Evolutionary conservation across 2,113 vertebrate genomes (phyloP), one percentile per base, ranked within the genome.

Genomic region (Crotalus horridus): DNA sequence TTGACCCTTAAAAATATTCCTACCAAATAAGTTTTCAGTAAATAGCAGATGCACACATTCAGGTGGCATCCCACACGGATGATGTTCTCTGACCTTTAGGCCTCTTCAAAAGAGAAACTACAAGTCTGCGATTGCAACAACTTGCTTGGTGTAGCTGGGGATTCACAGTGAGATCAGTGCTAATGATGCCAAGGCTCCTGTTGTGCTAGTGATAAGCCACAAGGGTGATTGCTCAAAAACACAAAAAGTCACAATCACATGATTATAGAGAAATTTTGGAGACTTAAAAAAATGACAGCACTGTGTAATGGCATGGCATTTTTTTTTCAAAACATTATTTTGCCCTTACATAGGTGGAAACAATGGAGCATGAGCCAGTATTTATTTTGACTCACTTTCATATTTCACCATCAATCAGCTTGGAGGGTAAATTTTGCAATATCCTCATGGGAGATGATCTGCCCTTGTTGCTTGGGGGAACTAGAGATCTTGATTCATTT

Each of bases 151-250:
- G 11, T 6, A 1, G 5, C n/a, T 23, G 86, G 93, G 54, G 58
- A 59, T 81, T 89, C 54, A 81, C 86, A 12, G 48, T 91, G 93
- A 91, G 90, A 69, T 93, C 85, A 93, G 85, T 4, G 17, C 51
- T 91, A 51, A 48, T 58, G 33, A 53, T 23, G 85, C 24, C 26
- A 6, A 3, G 17, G n/a, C 64, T 87, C 29, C 89, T 88, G 89
- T 88, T 88, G 10, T 21, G 6, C 24, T 15, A 55, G 8, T 39
- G 85, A 56, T 61, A 48, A 26, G 12, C 24, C 7, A 10, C 54
- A 8, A 17, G 15, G 21, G 23, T 1, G 11, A 43, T 88, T 92
- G 86, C 7, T 11, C 64, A 92, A 92, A 69, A 69, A 43, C 11
- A 29, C 9, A 20, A 21, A 24, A 69, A 64, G 13, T 85, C 54